Percentiles rank a stretch among this genome's conserved stretches.
Conservation (phyloP, 2,113 vertebrate genomes). For the Corapipo altera region DNA sequence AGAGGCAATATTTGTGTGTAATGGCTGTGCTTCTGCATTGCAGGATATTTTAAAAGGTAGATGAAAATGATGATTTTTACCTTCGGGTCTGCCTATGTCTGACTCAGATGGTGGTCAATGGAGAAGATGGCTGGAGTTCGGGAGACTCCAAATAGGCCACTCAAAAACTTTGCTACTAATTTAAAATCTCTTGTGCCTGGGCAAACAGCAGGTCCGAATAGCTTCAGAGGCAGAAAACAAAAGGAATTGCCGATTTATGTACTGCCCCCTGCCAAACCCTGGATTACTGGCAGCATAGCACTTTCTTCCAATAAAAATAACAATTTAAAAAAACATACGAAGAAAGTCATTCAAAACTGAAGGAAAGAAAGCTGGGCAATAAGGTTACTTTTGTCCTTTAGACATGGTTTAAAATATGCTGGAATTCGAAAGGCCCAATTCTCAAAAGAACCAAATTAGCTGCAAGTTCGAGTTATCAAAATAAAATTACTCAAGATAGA, state of each 20-base stretch:
- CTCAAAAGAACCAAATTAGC: neutral
- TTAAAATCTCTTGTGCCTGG: neutral
- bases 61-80: neutral
- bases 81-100: neutral
- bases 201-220: neutral
- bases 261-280: neutral
- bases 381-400: neutral
- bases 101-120: neutral
- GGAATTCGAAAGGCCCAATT: neutral
- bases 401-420: neutral
- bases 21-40: neutral
- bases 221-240: neutral
- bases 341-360: neutral
- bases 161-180: neutral
- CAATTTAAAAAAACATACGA: neutral
- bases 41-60: neutral
- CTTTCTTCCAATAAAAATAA: neutral
- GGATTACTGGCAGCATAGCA: neutral
- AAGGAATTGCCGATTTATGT: neutral
- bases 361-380: neutral
- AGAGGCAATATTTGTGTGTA: neutral
- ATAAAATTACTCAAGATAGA: neutral
- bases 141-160: neutral
- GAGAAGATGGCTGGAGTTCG: neutral
- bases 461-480: neutral